Conservation (phyloP, 2,113 vertebrate genomes). For the Empidonax traillii region DNA sequence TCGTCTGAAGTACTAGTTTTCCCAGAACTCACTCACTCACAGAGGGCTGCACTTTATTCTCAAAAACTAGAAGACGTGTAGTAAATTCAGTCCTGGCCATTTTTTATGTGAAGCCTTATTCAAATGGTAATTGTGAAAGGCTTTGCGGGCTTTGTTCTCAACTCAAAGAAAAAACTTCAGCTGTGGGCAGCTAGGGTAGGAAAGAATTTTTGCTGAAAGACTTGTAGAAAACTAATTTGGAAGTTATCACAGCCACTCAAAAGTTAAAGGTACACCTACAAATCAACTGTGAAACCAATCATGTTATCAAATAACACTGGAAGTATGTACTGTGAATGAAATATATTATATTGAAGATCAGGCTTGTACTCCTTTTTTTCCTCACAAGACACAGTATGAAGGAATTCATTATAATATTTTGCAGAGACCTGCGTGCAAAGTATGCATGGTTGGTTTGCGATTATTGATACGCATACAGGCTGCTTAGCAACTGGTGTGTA, state of each 20-base stretch:
- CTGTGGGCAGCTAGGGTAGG: neutral
- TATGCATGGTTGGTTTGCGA: neutral
- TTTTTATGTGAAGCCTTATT: conserved; percentile 64
- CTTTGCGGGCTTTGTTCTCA: conserved; percentile 65
- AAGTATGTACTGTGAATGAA: conserved; percentile 13
- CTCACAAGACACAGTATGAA: neutral
- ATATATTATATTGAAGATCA: neutral
- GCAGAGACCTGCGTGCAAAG: neutral
- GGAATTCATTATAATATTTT: neutral
- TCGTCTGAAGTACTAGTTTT: conserved; percentile 33
- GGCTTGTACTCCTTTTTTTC: neutral
- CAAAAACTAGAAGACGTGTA: neutral
- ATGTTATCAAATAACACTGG: neutral
- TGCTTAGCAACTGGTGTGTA: neutral
- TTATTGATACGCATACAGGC: neutral
- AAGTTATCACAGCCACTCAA: neutral
- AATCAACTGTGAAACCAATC: conserved; percentile 6
- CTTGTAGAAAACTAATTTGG: conserved; percentile 20
- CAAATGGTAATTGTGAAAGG: conserved; percentile 52
- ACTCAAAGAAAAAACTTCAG: conserved; percentile 50
- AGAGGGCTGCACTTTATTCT: conserved; percentile 36
- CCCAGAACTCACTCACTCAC: conserved; percentile 10
- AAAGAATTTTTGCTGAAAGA: conserved; percentile 47
- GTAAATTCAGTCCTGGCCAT: conserved; percentile 25
- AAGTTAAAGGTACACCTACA: conserved; percentile 21